These are phyloP conservation scores for Sinodicranocentrus sp. DNA, from an alignment of 2,888 invertebrate genomes.

Conservation along the genomic window DNA sequence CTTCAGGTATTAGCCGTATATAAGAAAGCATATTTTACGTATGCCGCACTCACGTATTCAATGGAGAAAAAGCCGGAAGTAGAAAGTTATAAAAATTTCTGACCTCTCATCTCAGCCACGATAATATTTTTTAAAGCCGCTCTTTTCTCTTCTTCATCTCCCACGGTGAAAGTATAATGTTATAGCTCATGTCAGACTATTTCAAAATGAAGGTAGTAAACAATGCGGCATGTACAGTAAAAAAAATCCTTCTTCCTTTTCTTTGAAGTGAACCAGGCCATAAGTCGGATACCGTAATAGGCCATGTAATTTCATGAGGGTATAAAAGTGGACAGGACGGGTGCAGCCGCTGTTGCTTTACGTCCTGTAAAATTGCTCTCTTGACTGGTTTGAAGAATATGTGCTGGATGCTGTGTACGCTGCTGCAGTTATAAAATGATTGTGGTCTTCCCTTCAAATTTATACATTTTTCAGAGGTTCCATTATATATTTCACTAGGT, in stretches of 20 bases:
- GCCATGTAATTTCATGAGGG: conserved; percentile 28
- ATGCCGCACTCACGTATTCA: background rate
- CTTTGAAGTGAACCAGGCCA: background rate
- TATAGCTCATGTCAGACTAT: background rate
- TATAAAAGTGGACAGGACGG: conserved; percentile 7
- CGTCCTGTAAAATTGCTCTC: background rate
- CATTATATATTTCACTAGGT: background rate
- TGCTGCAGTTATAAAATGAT: background rate
- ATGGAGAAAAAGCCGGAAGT: conserved; percentile 16
- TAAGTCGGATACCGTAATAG: background rate
- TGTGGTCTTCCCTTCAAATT: background rate
- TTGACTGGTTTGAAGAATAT: background rate
- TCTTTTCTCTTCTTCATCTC: background rate
- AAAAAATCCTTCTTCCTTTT: background rate
- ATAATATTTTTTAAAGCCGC: conserved; percentile 17
- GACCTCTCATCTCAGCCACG: conserved; percentile 11
- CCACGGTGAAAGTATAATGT: conserved; percentile 7
- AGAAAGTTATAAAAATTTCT: conserved; percentile 22
- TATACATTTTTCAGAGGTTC: conserved; percentile 26
- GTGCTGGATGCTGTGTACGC: background rate
- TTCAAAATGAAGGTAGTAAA: conserved; percentile 9
- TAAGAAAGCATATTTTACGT: background rate
- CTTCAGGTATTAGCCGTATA: background rate
- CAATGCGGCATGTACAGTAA: background rate
- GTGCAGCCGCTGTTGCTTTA: conserved; percentile 15